Conservation (phyloP, 1,140 invertebrate species). For the Tetraneura akinire region DNA sequence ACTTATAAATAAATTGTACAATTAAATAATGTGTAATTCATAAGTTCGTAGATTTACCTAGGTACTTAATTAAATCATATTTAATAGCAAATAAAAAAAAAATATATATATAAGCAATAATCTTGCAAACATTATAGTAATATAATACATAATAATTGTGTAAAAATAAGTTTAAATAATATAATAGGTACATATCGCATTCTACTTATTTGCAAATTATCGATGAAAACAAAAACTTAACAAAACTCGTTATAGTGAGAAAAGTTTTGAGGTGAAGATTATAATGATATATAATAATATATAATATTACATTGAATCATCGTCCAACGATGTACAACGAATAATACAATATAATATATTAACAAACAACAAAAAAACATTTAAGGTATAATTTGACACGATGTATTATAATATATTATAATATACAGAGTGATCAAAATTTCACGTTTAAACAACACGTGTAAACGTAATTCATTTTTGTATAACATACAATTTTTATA, state of each 20-base stretch:
- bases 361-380: background rate
- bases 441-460: too few relatives aligned
- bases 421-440: too few relatives aligned
- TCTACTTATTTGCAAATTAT: conserved; percentile 4
- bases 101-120: background rate
- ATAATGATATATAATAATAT: too few relatives aligned
- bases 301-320: too few relatives aligned
- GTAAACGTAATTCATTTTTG: too few relatives aligned
- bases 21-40: conserved; percentile 1
- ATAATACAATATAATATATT: background rate
- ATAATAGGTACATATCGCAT: conserved; percentile 17
- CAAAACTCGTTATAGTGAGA: conserved; percentile 12
- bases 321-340: too few relatives aligned
- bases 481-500: too few relatives aligned
- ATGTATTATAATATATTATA: too few relatives aligned
- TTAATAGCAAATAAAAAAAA: background rate
- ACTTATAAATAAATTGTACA: background rate
- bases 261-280: background rate
- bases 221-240: conserved; percentile 26
- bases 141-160: background rate
- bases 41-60: too few relatives aligned
- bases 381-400: too few relatives aligned
- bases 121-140: too few relatives aligned
- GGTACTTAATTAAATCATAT: background rate
- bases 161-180: background rate